These are phyloP conservation scores for Eupithecia dodoneata DNA, from an alignment of 2,888 invertebrate genomes.

Conservation along the genomic window DNA sequence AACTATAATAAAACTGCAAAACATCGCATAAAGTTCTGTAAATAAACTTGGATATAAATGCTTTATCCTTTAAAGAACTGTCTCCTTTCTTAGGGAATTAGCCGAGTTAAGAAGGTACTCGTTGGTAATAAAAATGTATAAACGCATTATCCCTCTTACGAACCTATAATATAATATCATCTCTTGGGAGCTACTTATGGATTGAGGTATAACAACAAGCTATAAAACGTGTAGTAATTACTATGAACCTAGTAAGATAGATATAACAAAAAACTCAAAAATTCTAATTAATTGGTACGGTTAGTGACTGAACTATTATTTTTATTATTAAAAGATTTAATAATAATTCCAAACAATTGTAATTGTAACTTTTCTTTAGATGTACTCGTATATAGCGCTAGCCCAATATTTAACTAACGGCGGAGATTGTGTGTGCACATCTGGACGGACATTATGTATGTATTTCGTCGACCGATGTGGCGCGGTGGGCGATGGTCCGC, in stretches of 20 bases:
- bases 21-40: background rate
- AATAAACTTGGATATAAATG: background rate
- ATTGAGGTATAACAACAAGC: background rate
- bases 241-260: background rate
- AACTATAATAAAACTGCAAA: background rate
- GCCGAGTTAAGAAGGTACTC: conserved; percentile 2
- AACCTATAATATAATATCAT: background rate
- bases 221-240: conserved; percentile 3
- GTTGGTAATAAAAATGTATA: background rate
- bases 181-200: background rate
- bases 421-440: no score
- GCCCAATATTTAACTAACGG: no score
- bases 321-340: background rate
- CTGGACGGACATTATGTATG: no score
- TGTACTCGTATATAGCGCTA: no score
- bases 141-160: background rate
- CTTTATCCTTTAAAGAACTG: background rate
- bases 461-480: no score
- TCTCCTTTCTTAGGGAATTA: conserved; percentile 6
- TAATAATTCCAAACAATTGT: no score
- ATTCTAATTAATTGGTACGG: background rate
- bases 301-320: background rate
- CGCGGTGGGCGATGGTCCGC: no score
- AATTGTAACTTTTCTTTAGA: no score
- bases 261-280: background rate